Base-by-base conservation (phyloP, 2,888 invertebrate genomes). In the Vanessa cardui region DNA sequence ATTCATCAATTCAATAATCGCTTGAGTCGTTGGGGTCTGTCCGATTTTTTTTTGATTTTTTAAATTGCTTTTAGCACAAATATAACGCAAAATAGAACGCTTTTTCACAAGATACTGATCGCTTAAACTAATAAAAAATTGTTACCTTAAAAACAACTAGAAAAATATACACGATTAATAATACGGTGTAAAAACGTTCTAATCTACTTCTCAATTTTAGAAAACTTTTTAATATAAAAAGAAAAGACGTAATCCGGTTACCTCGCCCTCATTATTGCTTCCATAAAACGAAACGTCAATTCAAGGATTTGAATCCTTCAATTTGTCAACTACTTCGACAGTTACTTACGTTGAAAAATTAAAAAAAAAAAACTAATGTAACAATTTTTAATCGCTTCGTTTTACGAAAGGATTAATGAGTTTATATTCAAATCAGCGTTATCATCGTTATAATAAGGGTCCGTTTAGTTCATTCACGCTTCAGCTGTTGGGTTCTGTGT, bases 1-100 rank as follows among this genome's bases (percentile, higher is more conserved):
- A 83, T 83, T 85, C 78, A 74, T 73, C 76, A 73, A 71, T 72
- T 73, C 3, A 26, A 26, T 72, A 72, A 77, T 77, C 65, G 85
- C 87, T 80, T 71, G 73, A 73, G 89, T 89, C 87, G 83, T 88
- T 76, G 87, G 83, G 83, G 78, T 89, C 88, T 56, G 74, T 80
- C 78, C 77, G 66, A 72, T 73, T 75, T 80, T 82, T 82, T 85
- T 84, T 80, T 79, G 69, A 74, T 71, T 79, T 76, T 81, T 33
- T 52, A 31, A 82, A 81, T 81, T 76, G 74, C 68, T 72, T 73
- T 66, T 44, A 44, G 18, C 58, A 69, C 52, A 66, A 68, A 64
- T 68, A 62, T 39, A 58, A 47, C 63, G 62, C 52, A 67, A 67
- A 62, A 64, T 66, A 72, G 72, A 72, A 67, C 65, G 72, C 66